Evolutionary conservation across 2,113 vertebrate genomes (phyloP), one percentile per base, ranked within the genome.

Genomic region (Prionailurus viverrinus): DNA sequence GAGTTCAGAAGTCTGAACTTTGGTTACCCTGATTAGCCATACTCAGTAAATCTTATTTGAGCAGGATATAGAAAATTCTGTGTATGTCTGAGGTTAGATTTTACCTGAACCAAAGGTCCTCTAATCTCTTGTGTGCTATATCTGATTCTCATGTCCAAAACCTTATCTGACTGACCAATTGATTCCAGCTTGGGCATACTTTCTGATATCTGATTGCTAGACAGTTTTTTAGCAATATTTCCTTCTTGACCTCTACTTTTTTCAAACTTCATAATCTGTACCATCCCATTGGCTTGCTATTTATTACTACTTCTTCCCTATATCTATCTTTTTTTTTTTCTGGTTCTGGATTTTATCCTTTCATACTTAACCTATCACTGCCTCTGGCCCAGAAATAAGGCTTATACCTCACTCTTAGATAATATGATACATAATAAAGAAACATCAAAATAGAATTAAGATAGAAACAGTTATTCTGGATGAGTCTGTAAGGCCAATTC

Each of bases 121-220:
- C 39, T 94, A 91, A 94, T 95, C 66, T 81, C 33, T 31, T 85
- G 16, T 88, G 33, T 91, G 16, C 18, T 78, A 0, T 89, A 73
- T 68, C 25, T 82, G 55, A 96, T 94, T 85, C 48, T 89, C 25
- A 94, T 84, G 5, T 85, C 39, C 71, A 82, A 78, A 90, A 91
- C 4, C 33, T 98, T 95, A 91, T 88, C 85, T 93, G 65, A 89
- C 69, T 96, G 27, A 61, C 15, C 51, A 86, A 63, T 25, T 85
- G 73, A 92, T n/a, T 61, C 53, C 31, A 21, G 14, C 23, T 83
- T 71, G 27, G 61, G 21, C n/a, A 63, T 39, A 65, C 31, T 94
- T 91, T 15, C 53, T 55, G 18, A n/a, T 66, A 11, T 48, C 71
- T 95, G 65, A 91, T 61, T 82, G 48, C 61, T 82, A 4, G 8